Percentiles rank a stretch among this genome's conserved stretches.
phyloP scores from a whole-genome alignment of 1,140 invertebrate genomes.

The Dendroctonus valens region DNA sequence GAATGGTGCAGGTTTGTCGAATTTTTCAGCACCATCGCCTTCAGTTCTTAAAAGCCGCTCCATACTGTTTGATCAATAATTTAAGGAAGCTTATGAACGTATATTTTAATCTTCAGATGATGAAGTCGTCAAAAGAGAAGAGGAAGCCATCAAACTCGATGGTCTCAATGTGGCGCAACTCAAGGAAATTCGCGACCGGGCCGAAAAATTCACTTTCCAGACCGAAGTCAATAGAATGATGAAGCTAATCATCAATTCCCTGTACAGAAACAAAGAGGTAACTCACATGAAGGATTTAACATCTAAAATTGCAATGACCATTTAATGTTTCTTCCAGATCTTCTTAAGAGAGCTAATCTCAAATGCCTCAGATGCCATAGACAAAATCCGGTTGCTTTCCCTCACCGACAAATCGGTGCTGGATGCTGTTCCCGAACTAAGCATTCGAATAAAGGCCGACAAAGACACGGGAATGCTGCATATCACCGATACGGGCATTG shows the following conservation, averaged over 20 bases:
- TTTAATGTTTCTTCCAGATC: conserved; percentile 61
- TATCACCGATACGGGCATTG: conserved; percentile 96
- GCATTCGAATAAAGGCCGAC: conserved; percentile 94
- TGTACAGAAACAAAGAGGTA: conserved; percentile 97
- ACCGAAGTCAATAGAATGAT: conserved; percentile 99
- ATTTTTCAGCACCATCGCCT: conserved; percentile 5
- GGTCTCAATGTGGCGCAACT: conserved; percentile 92
- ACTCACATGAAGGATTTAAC: not conserved
- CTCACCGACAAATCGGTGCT: conserved; percentile 83
- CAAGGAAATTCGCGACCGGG: conserved; percentile 85
- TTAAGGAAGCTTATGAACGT: not conserved
- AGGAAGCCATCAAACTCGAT: conserved; percentile 96
- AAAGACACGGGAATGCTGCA: conserved; percentile 93
- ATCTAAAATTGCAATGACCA: conserved; percentile 5
- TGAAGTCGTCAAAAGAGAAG: conserved; percentile 80
- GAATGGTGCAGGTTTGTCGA: conserved; percentile 45
- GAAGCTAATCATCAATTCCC: conserved; percentile 98
- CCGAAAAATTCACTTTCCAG: conserved; percentile 93
- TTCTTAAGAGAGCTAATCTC: conserved; percentile 97
- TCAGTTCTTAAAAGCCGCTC: conserved; percentile 12
- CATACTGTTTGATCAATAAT: conserved; percentile 35
- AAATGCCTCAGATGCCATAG: conserved; percentile 93
- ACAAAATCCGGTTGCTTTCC: conserved; percentile 91
- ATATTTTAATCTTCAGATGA: conserved; percentile 60
- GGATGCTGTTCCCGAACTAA: conserved; percentile 76